Evolutionary conservation across 2,113 vertebrate species (phyloP), one percentile per base, ranked within the genome.

Genomic region (Nothocercus nigrocapillus): DNA sequence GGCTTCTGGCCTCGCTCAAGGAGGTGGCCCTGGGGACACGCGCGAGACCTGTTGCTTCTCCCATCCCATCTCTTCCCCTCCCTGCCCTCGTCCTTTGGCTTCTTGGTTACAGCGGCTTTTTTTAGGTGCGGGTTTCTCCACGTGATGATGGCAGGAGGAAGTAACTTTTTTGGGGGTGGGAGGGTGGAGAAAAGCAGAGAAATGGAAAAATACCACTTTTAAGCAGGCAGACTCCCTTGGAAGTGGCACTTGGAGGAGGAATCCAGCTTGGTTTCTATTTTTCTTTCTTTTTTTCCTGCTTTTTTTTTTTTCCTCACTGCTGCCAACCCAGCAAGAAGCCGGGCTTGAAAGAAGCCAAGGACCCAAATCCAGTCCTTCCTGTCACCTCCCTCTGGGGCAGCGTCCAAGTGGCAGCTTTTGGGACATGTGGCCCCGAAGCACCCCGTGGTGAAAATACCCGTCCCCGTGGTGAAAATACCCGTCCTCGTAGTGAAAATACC

Each of bases 101-200:
- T 38, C 45, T 61, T 38, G 21, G 7, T n/a, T 67, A 17, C 17
- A 32, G 34, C 88, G 36, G 30, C 22, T 17, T 20, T 22, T 42
- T 42, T 24, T 13, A 11, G 53, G n/a, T 66, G 38, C 0, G 2
- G 11, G 42, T 51, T 54, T n/a, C 58, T 56, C 9, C 42, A 42
- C 3, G 0, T 4, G 19, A 5, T 17, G 21, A 62, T 32, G 64
- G 24, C 63, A 25, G 53, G 47, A 51, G 3, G 27, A 76, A 75
- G 68, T 27, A 44, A 56, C 27, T 56, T 40, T 32, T 47, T 47
- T 47, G 16, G 45, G 9, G 49, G 21, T 21, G 49, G 47, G 19
- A 47, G 44, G 44, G 44, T 16, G 44, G 49, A 20, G 13, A 59
- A 64, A 42, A 7, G 2, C 18, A 76, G 59, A 66, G 28, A 72